Percentiles rank a stretch among this genome's conserved stretches.
Evolutionary conservation across 2,888 invertebrate species (phyloP).

Genomic region (Chaetogeoica ovagalla): DNA sequence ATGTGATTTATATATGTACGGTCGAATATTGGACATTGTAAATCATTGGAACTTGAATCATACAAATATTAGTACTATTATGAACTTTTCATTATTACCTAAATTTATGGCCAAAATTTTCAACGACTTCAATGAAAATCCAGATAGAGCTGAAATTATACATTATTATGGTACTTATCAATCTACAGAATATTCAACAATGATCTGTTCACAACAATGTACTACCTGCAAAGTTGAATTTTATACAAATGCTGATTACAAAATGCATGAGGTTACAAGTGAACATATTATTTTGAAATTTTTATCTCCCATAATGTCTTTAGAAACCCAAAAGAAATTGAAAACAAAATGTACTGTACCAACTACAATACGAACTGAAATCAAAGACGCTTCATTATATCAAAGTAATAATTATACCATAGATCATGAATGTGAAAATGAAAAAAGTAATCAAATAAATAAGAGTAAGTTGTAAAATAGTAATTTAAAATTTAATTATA

Average conservation of each 20-base stretch:
- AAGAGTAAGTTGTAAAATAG: neutral
- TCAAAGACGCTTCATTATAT: neutral
- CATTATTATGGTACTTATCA: neutral
- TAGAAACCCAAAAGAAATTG: neutral
- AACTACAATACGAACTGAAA: neutral
- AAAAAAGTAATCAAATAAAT: neutral
- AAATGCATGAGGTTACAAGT: constrained; percentile 13
- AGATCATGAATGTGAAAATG: neutral
- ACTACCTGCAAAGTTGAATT: constrained; percentile 1
- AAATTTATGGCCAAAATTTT: neutral
- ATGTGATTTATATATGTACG: constrained; percentile 58
- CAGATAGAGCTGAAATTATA: neutral
- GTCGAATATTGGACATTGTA: neutral
- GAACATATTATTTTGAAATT: constrained; percentile 35
- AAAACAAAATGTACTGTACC: neutral
- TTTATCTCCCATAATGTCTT: neutral
- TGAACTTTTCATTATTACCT: neutral
- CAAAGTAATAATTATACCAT: neutral
- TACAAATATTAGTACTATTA: neutral
- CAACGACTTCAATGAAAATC: neutral
- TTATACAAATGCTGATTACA: neutral
- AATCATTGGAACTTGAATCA: neutral
- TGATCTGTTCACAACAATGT: neutral
- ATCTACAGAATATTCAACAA: neutral
- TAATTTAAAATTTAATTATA: neutral